Conservation (phyloP, 2,797 vertebrate genomes). For the Pangasius krempfi region DNA sequence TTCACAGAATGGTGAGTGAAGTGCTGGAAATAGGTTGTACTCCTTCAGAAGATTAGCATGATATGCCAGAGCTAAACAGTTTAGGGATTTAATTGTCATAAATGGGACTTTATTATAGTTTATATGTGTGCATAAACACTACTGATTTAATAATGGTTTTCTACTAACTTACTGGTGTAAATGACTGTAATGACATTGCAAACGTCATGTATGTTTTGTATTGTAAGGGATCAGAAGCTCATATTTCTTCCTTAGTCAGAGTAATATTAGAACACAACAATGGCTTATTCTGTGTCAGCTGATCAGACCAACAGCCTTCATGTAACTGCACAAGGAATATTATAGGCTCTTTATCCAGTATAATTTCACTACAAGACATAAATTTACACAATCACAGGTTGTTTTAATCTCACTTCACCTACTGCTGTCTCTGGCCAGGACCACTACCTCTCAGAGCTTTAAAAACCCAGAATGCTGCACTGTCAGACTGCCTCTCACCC, state of each 20-base stretch:
- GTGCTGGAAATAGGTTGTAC: not conserved
- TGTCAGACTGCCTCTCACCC: constrained; percentile 22
- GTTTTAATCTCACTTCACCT: not conserved
- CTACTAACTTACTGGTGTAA: not conserved
- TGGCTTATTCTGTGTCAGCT: constrained; percentile 7
- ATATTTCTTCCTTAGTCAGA: constrained; percentile 26
- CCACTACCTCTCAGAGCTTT: constrained; percentile 7
- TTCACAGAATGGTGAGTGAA: not conserved
- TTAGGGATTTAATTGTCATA: not conserved
- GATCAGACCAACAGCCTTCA: not conserved
- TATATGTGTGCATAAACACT: not conserved
- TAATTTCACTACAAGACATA: not conserved
- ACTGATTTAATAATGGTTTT: not conserved
- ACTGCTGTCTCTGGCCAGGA: constrained; percentile 5
- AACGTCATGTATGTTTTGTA: constrained; percentile 14
- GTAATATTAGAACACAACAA: constrained; percentile 32
- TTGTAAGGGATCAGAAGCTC: constrained; percentile 12
- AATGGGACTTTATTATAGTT: not conserved
- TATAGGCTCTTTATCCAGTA: not conserved
- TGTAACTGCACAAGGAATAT: not conserved
- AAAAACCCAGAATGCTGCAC: constrained; percentile 45
- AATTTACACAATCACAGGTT: not conserved
- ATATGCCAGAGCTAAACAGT: not conserved
- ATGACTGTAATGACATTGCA: constrained; percentile 2
- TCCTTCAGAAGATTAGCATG: not conserved